These are phyloP conservation scores for Trisateles emortualis DNA, from an alignment of 2,888 invertebrate genomes.

Conservation along the genomic window DNA sequence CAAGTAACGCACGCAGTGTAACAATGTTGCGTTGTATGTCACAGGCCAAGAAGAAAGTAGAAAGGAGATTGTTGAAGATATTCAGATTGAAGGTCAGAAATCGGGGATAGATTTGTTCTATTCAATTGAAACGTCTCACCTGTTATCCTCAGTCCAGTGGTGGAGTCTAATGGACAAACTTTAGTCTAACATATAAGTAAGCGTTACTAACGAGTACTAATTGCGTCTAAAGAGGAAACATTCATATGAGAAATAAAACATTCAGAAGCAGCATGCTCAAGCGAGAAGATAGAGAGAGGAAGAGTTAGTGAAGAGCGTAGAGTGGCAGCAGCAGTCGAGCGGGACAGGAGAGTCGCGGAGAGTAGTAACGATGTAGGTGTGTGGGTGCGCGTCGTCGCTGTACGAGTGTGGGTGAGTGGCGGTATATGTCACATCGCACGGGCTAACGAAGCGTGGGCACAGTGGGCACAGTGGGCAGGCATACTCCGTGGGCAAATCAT, in stretches of 20 bases:
- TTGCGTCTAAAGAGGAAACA: slow-evolving; percentile 47
- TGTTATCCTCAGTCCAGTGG: slow-evolving; percentile 62
- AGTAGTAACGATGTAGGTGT: slow-evolving; percentile 38
- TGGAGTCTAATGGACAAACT: slow-evolving; percentile 67
- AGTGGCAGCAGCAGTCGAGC: slow-evolving; percentile 47
- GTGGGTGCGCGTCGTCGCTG: slow-evolving; percentile 48
- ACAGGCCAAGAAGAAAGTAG: slow-evolving; percentile 32
- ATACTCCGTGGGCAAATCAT: slow-evolving; percentile 50
- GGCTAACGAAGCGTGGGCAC: slow-evolving; percentile 46
- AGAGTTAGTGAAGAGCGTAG: slow-evolving; percentile 37
- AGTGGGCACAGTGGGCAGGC: slow-evolving; percentile 53
- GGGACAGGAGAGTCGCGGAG: slow-evolving; percentile 43
- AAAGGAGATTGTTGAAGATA: slow-evolving; percentile 29
- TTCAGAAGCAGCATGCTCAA: slow-evolving; percentile 50
- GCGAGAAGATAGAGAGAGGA: slow-evolving; percentile 33
- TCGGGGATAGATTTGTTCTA: slow-evolving; percentile 39
- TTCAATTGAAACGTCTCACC: slow-evolving; percentile 66
- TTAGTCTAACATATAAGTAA: slow-evolving; percentile 65
- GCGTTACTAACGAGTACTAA: slow-evolving; percentile 54
- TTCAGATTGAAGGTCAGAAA: slow-evolving; percentile 40
- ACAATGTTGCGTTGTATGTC: slow-evolving; percentile 12
- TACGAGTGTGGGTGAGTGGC: slow-evolving; percentile 53
- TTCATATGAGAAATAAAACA: slow-evolving; percentile 47
- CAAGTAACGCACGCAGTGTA: background rate
- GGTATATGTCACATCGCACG: slow-evolving; percentile 29